Evolutionary conservation across 64 coral and sea anemone species (phyloP).

Genomic region (Montipora efflorescens): DNA sequence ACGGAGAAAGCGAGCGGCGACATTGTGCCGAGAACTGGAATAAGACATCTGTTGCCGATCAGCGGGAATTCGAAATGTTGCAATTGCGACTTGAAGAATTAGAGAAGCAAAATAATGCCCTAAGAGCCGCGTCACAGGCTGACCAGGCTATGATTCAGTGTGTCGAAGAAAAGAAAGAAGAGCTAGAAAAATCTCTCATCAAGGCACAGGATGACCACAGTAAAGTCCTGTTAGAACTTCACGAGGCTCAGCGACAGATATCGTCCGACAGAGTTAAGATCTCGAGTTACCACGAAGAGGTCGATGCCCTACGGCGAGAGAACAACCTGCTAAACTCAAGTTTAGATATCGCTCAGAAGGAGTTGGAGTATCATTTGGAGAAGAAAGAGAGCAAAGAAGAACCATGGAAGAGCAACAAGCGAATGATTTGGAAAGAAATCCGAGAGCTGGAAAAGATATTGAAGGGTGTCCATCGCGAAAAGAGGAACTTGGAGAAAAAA

Average conservation of each 20-base stretch:
- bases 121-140: constrained; percentile 69
- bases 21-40: not conserved
- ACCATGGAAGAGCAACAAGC: constrained; percentile 74
- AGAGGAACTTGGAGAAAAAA: constrained; percentile 90
- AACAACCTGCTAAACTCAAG: constrained; percentile 82
- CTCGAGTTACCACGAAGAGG: constrained; percentile 83
- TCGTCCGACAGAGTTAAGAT: constrained; percentile 80
- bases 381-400: constrained; percentile 54
- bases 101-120: constrained; percentile 73
- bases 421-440: constrained; percentile 89
- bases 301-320: constrained; percentile 81
- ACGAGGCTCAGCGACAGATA: constrained; percentile 80
- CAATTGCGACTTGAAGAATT: constrained; percentile 73
- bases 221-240: constrained; percentile 66
- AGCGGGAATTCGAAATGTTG: constrained; percentile 68
- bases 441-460: constrained; percentile 90
- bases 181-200: constrained; percentile 70
- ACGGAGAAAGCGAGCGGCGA: not conserved
- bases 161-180: constrained; percentile 78
- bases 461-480: constrained; percentile 91
- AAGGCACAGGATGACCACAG: constrained; percentile 76
- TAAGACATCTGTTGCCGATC: constrained; percentile 8
- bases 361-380: constrained; percentile 71
- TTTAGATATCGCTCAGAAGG: constrained; percentile 82
- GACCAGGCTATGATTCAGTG: constrained; percentile 82